Evolutionary conservation across 2,797 vertebrate species (phyloP).

Genomic region (Scyliorhinus canicula): DNA sequence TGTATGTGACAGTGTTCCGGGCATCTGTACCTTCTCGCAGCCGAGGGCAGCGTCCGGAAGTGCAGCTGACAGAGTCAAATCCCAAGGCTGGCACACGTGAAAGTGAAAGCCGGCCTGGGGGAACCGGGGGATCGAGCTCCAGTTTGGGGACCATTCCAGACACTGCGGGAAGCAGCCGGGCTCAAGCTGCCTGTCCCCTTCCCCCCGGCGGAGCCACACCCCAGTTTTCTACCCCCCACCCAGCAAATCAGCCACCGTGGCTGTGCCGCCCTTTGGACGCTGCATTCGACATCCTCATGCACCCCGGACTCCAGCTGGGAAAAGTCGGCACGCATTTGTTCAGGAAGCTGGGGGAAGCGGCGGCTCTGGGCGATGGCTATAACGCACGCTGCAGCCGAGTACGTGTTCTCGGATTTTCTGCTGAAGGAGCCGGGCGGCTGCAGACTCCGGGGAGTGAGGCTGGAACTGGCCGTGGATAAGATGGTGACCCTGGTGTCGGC

Average conservation of each 20-base stretch:
- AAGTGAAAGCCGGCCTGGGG: not conserved
- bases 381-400: conserved; percentile 85
- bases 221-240: not conserved
- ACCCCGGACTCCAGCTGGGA: too few species aligned
- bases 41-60: not conserved
- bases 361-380: conserved; percentile 71
- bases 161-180: too few species aligned
- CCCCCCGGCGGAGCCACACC: not conserved
- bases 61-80: not conserved
- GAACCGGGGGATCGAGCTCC: not conserved
- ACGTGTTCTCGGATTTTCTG: conserved; percentile 85
- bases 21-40: not conserved
- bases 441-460: conserved; percentile 71
- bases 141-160: too few species aligned
- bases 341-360: too few species aligned
- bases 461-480: conserved; percentile 84
- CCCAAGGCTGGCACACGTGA: not conserved
- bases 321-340: conserved; percentile 43
- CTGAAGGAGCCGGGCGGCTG: conserved; percentile 76
- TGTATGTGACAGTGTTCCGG: not conserved
- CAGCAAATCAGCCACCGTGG: not conserved
- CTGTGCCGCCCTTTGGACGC: not conserved
- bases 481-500: conserved; percentile 83
- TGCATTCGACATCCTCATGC: too few species aligned
- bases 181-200: not conserved